These are phyloP conservation scores for Tetheella fluctuosa DNA, from an alignment of 2,888 invertebrate genomes.

Conservation along the genomic window DNA sequence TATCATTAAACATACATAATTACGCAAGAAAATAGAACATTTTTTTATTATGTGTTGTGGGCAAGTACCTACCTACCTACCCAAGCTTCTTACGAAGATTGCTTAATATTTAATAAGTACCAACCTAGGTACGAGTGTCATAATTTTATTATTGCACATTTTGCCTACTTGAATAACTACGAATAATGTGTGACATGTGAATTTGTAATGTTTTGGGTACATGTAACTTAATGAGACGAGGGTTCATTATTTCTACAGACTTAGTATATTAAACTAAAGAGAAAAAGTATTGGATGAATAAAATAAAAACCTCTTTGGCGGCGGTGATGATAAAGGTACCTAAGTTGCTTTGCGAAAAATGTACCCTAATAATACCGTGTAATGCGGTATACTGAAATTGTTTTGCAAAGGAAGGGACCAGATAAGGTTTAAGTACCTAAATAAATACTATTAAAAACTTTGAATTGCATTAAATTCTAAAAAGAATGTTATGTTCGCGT, in stretches of 20 bases:
- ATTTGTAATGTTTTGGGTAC: conserved; percentile 26
- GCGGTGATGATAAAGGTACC: too few species aligned
- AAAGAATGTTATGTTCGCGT: too few species aligned
- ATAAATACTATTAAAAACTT: too few species aligned
- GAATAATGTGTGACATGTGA: conserved; percentile 30
- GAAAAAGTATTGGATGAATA: neutral
- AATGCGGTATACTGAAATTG: too few species aligned
- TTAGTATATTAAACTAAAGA: neutral
- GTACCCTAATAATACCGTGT: too few species aligned
- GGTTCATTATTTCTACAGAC: neutral
- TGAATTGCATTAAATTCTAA: too few species aligned
- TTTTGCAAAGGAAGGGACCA: too few species aligned
- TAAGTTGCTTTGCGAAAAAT: too few species aligned
- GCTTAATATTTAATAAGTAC: neutral
- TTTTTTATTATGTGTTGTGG: neutral
- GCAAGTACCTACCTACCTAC: neutral
- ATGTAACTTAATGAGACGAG: neutral
- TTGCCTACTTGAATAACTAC: conserved; percentile 11
- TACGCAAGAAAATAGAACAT: too few species aligned
- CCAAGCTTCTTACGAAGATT: neutral
- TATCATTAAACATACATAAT: too few species aligned
- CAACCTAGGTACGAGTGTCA: neutral
- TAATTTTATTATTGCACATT: conserved; percentile 25
- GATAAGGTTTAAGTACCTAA: neutral
- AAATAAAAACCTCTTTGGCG: too few species aligned